phyloP scores from a whole-genome alignment of 2,888 invertebrate genomes.

The Lydus trimaculatus region DNA sequence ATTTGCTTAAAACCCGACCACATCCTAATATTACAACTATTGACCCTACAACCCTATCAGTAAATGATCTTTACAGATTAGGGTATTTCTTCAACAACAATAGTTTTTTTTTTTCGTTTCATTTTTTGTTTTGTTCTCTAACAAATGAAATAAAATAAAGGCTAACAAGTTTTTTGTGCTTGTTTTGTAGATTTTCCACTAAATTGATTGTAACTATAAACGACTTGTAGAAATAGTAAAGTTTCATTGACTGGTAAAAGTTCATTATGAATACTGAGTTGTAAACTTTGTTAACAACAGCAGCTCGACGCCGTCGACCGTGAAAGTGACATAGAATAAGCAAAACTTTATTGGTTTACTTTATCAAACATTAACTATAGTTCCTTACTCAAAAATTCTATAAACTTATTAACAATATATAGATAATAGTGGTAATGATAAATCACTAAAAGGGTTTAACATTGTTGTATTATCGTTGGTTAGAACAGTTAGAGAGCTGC shows the following conservation, averaged over 20 bases:
- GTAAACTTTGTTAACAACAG: not conserved
- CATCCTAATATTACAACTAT: not conserved
- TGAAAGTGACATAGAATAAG: not conserved
- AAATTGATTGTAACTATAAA: not conserved
- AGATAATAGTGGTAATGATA: not conserved
- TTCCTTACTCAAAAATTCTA: not conserved
- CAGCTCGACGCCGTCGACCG: not conserved
- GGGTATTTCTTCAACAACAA: not conserved
- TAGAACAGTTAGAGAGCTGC: not conserved
- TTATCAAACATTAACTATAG: not conserved
- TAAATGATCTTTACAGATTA: not conserved
- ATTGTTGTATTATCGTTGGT: not conserved
- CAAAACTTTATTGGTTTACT: not conserved
- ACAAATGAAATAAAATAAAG: not conserved
- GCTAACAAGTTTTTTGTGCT: not conserved
- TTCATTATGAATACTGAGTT: not conserved
- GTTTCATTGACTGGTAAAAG: conserved; percentile 3
- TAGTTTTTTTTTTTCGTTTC: no score
- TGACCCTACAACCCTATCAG: not conserved
- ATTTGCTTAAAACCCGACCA: not conserved
- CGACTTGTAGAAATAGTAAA: not conserved
- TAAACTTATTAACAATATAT: not conserved
- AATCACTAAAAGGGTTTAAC: not conserved
- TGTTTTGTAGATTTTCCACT: not conserved
- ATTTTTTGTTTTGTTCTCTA: not conserved